Conservation (phyloP, 2,113 vertebrate genomes). For the Oncorhynchus nerka region DNA sequence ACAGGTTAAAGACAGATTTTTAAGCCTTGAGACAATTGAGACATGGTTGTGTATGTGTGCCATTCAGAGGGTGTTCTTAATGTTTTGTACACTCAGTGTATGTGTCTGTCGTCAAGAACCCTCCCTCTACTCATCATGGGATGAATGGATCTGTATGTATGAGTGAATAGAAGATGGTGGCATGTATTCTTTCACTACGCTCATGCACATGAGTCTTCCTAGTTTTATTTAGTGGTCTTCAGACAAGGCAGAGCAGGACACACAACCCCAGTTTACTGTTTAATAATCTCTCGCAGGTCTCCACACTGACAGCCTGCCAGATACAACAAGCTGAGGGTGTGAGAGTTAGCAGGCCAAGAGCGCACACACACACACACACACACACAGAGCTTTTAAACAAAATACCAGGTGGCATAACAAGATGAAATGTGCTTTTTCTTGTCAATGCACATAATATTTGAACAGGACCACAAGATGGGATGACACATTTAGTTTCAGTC, state of each 20-base stretch:
- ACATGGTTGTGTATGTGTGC: too few relatives aligned
- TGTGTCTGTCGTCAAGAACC: not conserved
- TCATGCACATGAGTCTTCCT: not conserved
- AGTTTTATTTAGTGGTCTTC: not conserved
- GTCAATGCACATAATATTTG: too few relatives aligned
- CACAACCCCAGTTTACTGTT: slow-evolving; percentile 5
- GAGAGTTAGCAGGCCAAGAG: not conserved
- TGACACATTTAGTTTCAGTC: too few relatives aligned
- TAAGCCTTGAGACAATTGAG: too few relatives aligned
- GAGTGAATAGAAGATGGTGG: not conserved
- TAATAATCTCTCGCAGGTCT: slow-evolving; percentile 10
- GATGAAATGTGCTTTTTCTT: too few relatives aligned
- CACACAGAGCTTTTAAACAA: not conserved
- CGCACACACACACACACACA: not conserved
- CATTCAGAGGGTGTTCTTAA: too few relatives aligned
- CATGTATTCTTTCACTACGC: not conserved
- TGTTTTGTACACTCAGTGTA: too few relatives aligned
- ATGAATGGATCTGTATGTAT: too few relatives aligned
- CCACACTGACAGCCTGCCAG: slow-evolving; percentile 1
- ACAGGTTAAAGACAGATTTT: too few relatives aligned
- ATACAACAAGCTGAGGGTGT: slow-evolving; percentile 14
- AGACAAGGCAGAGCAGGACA: not conserved
- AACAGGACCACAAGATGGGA: too few relatives aligned
- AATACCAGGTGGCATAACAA: too few relatives aligned
- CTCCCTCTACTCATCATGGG: too few relatives aligned